These are phyloP conservation scores for Sus scrofa DNA, from an alignment of 2,113 vertebrate species.

Conservation along the genomic window DNA sequence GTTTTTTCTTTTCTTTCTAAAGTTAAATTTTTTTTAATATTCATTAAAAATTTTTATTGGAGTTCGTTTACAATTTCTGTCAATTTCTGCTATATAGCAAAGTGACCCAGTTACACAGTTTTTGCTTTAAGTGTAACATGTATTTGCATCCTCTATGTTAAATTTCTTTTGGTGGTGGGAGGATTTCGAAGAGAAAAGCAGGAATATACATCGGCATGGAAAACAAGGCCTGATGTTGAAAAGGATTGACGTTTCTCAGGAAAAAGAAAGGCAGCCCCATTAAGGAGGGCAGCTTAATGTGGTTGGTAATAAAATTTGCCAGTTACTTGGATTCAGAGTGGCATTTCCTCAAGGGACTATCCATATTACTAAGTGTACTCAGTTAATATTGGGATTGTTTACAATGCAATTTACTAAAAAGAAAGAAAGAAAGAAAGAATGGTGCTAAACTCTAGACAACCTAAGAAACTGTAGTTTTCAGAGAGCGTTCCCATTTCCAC, in stretches of 20 bases:
- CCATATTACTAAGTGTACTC: neutral
- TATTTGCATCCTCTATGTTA: neutral
- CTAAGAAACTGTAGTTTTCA: slow-evolving; percentile 19
- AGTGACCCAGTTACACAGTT: neutral
- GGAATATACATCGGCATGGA: neutral
- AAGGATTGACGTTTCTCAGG: neutral
- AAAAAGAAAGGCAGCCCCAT: neutral
- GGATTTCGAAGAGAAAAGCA: neutral
- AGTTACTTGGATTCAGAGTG: neutral
- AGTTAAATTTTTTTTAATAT: too few relatives aligned
- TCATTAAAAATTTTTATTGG: too few relatives aligned
- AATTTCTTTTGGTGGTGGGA: neutral
- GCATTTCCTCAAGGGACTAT: neutral
- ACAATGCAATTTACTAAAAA: neutral
- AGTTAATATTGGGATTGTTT: neutral
- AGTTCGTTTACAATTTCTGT: too few relatives aligned
- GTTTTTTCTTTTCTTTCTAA: too few relatives aligned
- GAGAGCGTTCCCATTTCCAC: neutral
- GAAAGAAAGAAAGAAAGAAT: neutral
- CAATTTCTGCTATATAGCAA: too few relatives aligned
- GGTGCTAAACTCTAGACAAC: neutral
- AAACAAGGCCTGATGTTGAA: neutral
- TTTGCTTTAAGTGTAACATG: neutral
- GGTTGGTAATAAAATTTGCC: neutral
- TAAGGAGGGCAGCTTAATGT: neutral